These are phyloP conservation scores for Nyleta sp. DNA, from an alignment of 2,888 invertebrate genomes.

Conservation along the genomic window DNA sequence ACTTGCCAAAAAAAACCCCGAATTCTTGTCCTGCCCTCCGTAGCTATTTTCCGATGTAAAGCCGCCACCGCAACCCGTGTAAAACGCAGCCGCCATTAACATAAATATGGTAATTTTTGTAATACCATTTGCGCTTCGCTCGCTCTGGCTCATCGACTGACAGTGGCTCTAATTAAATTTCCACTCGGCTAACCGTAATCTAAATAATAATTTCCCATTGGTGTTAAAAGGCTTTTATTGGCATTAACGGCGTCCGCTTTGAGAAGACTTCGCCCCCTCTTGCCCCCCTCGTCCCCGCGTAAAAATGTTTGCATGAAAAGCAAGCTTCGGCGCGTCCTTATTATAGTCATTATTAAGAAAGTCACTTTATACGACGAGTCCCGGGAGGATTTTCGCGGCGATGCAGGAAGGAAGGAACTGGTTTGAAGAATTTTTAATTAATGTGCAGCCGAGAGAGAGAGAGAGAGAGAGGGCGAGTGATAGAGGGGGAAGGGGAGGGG, in stretches of 20 bases:
- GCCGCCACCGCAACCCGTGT: background rate
- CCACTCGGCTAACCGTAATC: constrained; percentile 54
- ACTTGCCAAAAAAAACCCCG: too few relatives aligned
- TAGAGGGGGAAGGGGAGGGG: too few relatives aligned
- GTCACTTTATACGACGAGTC: constrained; percentile 58
- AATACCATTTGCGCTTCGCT: constrained; percentile 39
- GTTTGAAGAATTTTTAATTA: constrained; percentile 71
- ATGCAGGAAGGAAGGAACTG: constrained; percentile 58
- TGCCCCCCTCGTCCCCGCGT: background rate
- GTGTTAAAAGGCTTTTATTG: constrained; percentile 56
- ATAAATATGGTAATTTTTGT: constrained; percentile 60
- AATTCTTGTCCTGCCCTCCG: too few relatives aligned
- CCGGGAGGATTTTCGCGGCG: constrained; percentile 49
- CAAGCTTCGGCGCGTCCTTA: constrained; percentile 59
- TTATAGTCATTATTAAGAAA: constrained; percentile 63
- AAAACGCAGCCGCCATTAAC: constrained; percentile 27
- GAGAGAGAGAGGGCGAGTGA: too few relatives aligned
- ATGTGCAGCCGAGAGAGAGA: constrained; percentile 47
- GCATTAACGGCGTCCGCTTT: constrained; percentile 44
- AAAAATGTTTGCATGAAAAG: constrained; percentile 62
- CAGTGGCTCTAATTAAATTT: constrained; percentile 56
- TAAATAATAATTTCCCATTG: constrained; percentile 55
- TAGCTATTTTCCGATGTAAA: background rate
- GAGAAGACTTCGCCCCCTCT: constrained; percentile 16
- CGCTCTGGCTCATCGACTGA: constrained; percentile 42